These are phyloP conservation scores for Clusia tigrina DNA, from an alignment of 2,888 invertebrate genomes.

Conservation along the genomic window DNA sequence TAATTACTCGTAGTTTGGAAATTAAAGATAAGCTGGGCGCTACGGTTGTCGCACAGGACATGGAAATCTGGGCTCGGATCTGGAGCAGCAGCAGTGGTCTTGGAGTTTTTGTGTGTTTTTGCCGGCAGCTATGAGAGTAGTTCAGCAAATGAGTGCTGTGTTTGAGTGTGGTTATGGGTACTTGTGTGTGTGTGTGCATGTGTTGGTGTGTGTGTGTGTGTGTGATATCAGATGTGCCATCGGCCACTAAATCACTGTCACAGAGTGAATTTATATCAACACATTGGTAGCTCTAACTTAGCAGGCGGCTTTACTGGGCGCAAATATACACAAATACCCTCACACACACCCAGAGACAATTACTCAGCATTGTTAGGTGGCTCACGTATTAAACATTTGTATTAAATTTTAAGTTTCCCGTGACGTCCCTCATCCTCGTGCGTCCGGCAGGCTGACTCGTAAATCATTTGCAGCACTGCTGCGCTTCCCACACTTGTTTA, in stretches of 20 bases:
- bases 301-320: not conserved
- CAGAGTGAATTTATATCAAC: conserved; percentile 24
- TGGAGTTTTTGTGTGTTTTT: too few relatives aligned
- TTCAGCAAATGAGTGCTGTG: too few relatives aligned
- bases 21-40: too few relatives aligned
- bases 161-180: too few relatives aligned
- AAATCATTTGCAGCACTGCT: conserved; percentile 24
- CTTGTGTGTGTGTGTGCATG: too few relatives aligned
- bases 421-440: not conserved
- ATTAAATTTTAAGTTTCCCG: conserved; percentile 14
- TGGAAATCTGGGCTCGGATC: too few relatives aligned
- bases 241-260: conserved; percentile 27
- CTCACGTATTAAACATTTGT: conserved; percentile 16
- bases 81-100: too few relatives aligned
- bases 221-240: conserved; percentile 16
- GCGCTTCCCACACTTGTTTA: too few relatives aligned
- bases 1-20: too few relatives aligned
- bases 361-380: not conserved
- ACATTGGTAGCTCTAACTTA: too few relatives aligned
- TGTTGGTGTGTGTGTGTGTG: not conserved
- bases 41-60: too few relatives aligned
- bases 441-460: conserved; percentile 5
- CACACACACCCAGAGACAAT: not conserved
- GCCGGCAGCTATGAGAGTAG: too few relatives aligned
- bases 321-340: not conserved